Evolutionary conservation across 37 sponge, comb jelly and placozoan genomes (phyloP), one percentile per base, ranked within the genome.

Genomic region (Geodia barretti): DNA sequence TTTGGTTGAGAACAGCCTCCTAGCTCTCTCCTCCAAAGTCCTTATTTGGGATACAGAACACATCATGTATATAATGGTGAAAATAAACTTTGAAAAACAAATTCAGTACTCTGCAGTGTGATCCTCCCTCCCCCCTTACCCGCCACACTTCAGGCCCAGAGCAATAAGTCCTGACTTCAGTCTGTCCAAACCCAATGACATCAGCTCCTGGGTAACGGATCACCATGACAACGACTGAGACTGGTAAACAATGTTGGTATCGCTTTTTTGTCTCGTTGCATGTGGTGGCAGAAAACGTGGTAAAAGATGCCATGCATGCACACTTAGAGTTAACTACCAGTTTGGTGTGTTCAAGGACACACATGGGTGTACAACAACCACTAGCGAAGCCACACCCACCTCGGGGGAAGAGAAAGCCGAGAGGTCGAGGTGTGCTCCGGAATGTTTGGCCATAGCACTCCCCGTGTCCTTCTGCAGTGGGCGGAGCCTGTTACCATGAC

Each of bases 101-200:
- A n/a, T n/a, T n/a, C 58, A 43, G 29, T 9, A 9, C 19, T 8
- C 24, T 4, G 58, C 58, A 28, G 28, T 30, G n/a, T 42, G 75
- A 25, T 42, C 9, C 37, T 68, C 14, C 11, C 32, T 25, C 42
- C 25, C 31, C 1, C 7, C 95, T 75, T 35, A 95, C 95, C 97
- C 99, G 58, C 99, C 99, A 89, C 99, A 98, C 86, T 98, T 98
- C 28, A 98, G 75, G 0, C 95, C 93, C 54, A 90, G 83, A 35
- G 99, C 97, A 85, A 79, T 87, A 31, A 98, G 91, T 9, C 95
- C 97, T 28, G 95, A 92, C 79, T 98, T 98, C 31, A 98, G 89
- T 54, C 97, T 68, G 72, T 96, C 97, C 71, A 98, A 87, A 3
- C 99, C 99, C 5, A 98, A 85, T n/a, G 91, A 90, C 83, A 92